Percentiles rank a stretch among this genome's conserved stretches.
Conservation (phyloP, 2,113 vertebrate species). For the Boleophthalmus pectinirostris region DNA sequence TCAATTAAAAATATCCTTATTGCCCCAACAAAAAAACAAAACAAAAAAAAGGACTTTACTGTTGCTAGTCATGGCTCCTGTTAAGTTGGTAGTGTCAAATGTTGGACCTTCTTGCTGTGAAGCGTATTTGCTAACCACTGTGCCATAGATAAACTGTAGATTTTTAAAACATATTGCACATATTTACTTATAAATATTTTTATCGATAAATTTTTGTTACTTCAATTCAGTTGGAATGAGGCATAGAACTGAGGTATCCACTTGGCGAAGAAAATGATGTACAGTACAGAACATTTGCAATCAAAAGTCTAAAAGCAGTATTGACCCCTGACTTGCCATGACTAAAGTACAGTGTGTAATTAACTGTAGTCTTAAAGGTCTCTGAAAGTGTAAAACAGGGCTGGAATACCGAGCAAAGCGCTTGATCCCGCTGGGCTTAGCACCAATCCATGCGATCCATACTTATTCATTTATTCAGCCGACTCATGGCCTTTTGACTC, state of each 20-base stretch:
- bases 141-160: not conserved
- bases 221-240: not conserved
- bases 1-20: too few species aligned
- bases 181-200: not conserved
- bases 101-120: too few species aligned
- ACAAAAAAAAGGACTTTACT: too few species aligned
- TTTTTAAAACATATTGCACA: too few species aligned
- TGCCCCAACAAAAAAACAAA: too few species aligned
- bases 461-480: constrained; percentile 66
- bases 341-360: constrained; percentile 60
- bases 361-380: constrained; percentile 68
- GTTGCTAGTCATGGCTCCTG: too few species aligned
- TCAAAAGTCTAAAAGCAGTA: constrained; percentile 47
- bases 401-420: constrained; percentile 63
- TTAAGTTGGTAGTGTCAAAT: too few species aligned
- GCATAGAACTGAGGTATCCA: not conserved
- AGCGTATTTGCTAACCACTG: not conserved
- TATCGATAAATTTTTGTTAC: not conserved
- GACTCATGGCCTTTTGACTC: constrained; percentile 41
- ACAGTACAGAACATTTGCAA: not conserved
- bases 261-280: not conserved
- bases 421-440: constrained; percentile 55
- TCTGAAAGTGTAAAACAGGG: constrained; percentile 57
- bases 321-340: constrained; percentile 59
- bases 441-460: constrained; percentile 55